Conservation (phyloP, 2,113 vertebrate genomes). For the Lichenostomus cassidix region DNA sequence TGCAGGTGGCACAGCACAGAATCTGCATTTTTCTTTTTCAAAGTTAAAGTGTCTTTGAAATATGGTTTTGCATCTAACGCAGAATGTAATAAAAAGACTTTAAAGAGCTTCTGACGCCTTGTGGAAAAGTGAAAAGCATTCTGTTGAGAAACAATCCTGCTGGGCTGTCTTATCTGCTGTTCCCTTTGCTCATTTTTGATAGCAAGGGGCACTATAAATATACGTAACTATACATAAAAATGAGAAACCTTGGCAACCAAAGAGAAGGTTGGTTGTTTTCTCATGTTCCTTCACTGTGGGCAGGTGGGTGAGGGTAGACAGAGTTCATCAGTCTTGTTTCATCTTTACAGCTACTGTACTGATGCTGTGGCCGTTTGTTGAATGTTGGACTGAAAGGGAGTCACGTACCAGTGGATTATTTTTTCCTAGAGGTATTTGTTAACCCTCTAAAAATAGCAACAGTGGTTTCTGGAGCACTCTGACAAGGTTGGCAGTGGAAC, state of each 20-base stretch:
- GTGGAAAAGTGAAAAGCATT: not conserved
- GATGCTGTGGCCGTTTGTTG: not conserved
- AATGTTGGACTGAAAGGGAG: not conserved
- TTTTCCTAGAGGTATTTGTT: conserved; percentile 23
- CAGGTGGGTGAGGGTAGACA: not conserved
- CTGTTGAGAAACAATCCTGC: conserved; percentile 26
- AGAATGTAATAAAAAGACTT: conserved; percentile 16
- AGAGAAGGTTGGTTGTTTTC: not conserved
- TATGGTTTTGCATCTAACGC: not conserved
- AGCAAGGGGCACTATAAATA: conserved; percentile 62
- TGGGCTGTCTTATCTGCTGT: not conserved
- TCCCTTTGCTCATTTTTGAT: conserved; percentile 23
- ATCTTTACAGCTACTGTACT: accelerated
- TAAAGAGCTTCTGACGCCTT: conserved; percentile 27
- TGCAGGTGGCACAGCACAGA: not conserved
- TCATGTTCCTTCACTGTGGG: not conserved
- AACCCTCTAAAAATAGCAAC: conserved; percentile 8
- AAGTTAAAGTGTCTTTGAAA: conserved; percentile 49
- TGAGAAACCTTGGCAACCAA: conserved; percentile 60
- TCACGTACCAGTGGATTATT: not conserved
- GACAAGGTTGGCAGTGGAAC: not conserved
- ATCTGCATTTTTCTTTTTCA: not conserved
- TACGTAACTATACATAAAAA: conserved; percentile 46
- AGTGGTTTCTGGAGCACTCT: conserved; percentile 16
- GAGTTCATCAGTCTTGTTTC: not conserved